Evolutionary conservation across 2,113 vertebrate species (phyloP).

Genomic region (Thryonomys swinderianus): DNA sequence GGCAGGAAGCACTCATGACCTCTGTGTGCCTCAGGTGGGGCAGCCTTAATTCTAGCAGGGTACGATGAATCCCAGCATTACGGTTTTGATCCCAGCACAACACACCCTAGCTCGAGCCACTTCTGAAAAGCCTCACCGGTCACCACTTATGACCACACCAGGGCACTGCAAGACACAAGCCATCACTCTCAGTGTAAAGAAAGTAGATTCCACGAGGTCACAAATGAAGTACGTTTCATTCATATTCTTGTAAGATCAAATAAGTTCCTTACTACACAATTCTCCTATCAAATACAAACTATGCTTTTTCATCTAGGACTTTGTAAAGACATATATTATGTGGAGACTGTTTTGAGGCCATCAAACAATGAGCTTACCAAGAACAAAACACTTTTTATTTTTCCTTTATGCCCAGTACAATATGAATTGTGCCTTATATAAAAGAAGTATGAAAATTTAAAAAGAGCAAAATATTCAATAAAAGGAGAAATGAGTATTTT

Average conservation of each 20-base stretch:
- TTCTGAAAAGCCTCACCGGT: neutral
- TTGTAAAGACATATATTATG: conserved; percentile 26
- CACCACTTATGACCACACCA: neutral
- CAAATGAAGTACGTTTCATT: neutral
- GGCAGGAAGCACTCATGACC: neutral
- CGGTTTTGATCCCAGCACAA: neutral
- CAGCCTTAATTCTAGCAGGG: neutral
- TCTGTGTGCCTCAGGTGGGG: neutral
- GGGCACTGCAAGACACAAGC: neutral
- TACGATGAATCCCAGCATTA: neutral
- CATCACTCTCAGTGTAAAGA: neutral
- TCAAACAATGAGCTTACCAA: neutral
- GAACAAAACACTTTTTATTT: neutral
- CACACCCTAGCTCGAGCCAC: neutral
- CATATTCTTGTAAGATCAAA: conserved; percentile 44
- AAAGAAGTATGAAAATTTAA: neutral
- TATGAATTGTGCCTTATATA: neutral
- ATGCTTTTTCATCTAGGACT: neutral
- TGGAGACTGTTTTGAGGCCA: conserved; percentile 1
- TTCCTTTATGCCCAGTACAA: neutral
- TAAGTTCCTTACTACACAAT: neutral
- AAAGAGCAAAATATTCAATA: neutral
- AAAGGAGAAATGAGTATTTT: neutral
- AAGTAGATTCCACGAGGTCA: neutral
- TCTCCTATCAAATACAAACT: conserved; percentile 44